Conservation (phyloP, 2,888 invertebrate species). For the Matsumyia berberina region DNA sequence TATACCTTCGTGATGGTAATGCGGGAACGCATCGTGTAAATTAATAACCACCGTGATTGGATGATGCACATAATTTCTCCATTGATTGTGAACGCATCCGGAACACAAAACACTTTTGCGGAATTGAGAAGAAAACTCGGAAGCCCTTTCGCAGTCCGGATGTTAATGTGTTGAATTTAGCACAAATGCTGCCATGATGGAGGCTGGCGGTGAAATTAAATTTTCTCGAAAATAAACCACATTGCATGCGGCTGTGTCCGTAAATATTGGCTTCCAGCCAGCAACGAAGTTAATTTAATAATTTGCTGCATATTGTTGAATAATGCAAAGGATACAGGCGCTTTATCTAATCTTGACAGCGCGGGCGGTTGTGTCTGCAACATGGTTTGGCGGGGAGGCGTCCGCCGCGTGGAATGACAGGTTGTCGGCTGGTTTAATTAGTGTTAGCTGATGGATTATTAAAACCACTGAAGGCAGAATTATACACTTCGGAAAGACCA, state of each 20-base stretch:
- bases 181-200: not conserved
- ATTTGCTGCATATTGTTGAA: constrained; percentile 36
- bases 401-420: not conserved
- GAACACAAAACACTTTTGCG: not conserved
- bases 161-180: not conserved
- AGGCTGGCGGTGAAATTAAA: not conserved
- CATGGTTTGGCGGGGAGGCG: constrained; percentile 8
- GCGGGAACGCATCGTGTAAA: not conserved
- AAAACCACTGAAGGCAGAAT: not conserved
- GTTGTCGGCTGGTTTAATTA: constrained; percentile 21
- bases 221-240: not conserved
- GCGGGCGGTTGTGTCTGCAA: constrained; percentile 24
- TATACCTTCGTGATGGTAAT: not conserved
- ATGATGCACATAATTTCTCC: too few species aligned
- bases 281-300: constrained; percentile 40
- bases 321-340: constrained; percentile 39
- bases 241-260: constrained; percentile 2
- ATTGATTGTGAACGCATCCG: too few species aligned
- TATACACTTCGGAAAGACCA: not conserved
- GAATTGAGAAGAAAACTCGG: not conserved
- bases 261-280: constrained; percentile 25
- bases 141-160: not conserved
- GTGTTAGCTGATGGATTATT: not conserved
- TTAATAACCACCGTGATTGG: too few species aligned
- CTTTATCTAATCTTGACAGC: constrained; percentile 19